These are phyloP conservation scores for Flexamia atlantica DNA, from an alignment of 2,888 invertebrate species.

Conservation along the genomic window DNA sequence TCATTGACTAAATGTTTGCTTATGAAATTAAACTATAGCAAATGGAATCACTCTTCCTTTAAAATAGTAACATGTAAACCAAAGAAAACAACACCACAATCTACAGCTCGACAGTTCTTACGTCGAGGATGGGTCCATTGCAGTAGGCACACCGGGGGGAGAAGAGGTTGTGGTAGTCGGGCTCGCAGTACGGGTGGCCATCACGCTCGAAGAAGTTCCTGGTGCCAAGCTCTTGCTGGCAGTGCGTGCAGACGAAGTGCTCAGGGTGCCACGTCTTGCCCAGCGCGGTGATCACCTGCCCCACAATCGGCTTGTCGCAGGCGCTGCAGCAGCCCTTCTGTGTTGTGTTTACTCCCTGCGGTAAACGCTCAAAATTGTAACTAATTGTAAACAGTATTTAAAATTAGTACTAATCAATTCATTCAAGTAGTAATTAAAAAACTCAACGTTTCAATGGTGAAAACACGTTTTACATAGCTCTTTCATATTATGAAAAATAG, in stretches of 20 bases:
- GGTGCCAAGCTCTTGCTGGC: conserved; percentile 97
- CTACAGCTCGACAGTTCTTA: conserved; percentile 76
- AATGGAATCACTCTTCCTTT: too few relatives aligned
- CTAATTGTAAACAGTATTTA: too few relatives aligned
- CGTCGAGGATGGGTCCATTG: conserved; percentile 99
- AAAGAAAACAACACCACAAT: too few relatives aligned
- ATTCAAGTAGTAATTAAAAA: too few relatives aligned
- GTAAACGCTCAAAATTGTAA: too few relatives aligned
- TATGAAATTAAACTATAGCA: too few relatives aligned
- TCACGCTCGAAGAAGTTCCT: conserved; percentile 99
- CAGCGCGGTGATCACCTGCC: conserved; percentile 95
- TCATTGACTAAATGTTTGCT: too few relatives aligned
- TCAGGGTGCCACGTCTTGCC: conserved; percentile 99
- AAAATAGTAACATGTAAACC: too few relatives aligned
- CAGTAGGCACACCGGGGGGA: conserved; percentile 99
- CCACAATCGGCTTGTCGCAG: conserved; percentile 99
- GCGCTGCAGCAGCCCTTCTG: conserved; percentile 99
- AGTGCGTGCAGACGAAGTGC: conserved; percentile 98
- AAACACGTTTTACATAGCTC: too few relatives aligned
- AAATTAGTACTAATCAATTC: too few relatives aligned
- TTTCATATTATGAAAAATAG: too few relatives aligned
- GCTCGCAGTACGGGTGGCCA: conserved; percentile 98
- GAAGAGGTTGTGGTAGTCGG: conserved; percentile 98
- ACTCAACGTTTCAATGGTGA: too few relatives aligned
- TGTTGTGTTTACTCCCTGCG: conserved; percentile 94